These are phyloP conservation scores for Phylloscopus trochilus DNA, from an alignment of 2,113 vertebrate species.

Conservation along the genomic window DNA sequence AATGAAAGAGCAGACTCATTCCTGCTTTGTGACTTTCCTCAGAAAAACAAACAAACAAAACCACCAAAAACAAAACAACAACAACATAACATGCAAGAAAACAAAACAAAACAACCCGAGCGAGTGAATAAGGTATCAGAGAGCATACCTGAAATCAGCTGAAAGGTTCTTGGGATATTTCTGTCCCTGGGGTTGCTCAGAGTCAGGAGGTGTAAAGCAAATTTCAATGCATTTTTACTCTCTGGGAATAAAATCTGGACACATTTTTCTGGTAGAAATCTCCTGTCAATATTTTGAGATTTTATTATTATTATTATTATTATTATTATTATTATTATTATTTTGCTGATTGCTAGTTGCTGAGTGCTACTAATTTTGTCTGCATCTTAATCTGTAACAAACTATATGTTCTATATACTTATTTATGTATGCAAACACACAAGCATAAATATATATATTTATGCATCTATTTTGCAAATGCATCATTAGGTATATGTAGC, in stretches of 20 bases:
- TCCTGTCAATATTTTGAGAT: neutral
- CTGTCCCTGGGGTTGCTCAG: neutral
- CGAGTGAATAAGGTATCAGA: neutral
- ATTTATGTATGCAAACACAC: neutral
- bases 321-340: neutral
- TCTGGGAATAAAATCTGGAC: neutral
- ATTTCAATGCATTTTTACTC: neutral
- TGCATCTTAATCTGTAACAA: neutral
- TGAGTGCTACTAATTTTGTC: neutral
- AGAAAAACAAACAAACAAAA: neutral
- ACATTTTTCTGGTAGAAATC: neutral
- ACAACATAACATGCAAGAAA: too few relatives aligned
- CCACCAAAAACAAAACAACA: neutral
- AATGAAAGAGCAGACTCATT: neutral
- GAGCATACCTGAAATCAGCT: neutral
- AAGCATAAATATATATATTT: neutral
- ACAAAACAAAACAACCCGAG: neutral
- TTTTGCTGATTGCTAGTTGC: neutral
- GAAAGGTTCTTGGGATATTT: neutral
- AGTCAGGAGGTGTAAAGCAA: neutral
- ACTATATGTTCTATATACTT: neutral
- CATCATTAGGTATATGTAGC: conserved; percentile 4
- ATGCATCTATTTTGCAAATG: conserved; percentile 42
- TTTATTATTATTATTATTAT: neutral
- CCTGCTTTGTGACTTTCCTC: neutral